These are phyloP conservation scores for Pinna nobilis DNA, from an alignment of 1,140 invertebrate genomes.

Conservation along the genomic window DNA sequence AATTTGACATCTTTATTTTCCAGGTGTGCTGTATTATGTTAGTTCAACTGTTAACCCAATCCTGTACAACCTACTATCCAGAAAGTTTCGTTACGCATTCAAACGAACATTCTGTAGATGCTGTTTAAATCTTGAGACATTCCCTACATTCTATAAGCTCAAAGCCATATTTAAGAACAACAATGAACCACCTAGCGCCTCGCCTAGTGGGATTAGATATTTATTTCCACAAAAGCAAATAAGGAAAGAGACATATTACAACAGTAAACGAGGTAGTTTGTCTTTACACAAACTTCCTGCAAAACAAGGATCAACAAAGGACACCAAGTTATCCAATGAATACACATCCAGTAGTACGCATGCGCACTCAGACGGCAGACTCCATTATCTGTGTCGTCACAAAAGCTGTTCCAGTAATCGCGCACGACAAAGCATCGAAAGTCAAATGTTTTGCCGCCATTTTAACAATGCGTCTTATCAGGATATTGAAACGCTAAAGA, in stretches of 20 bases:
- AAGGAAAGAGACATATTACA: constrained; percentile 25
- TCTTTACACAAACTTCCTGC: constrained; percentile 14
- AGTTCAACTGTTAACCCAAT: constrained; percentile 80
- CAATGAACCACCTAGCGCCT: constrained; percentile 11
- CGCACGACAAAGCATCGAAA: constrained; percentile 33
- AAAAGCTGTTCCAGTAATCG: constrained; percentile 43
- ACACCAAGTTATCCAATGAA: constrained; percentile 26
- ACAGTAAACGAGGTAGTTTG: constrained; percentile 20
- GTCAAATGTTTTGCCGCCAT: constrained; percentile 39
- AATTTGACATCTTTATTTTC: constrained; percentile 39
- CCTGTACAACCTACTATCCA: constrained; percentile 78
- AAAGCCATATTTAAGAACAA: constrained; percentile 45
- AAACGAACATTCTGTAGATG: constrained; percentile 54
- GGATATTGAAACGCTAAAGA: constrained; percentile 32
- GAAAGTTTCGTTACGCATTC: constrained; percentile 78
- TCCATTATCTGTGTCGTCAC: constrained; percentile 45
- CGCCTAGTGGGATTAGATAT: constrained; percentile 30
- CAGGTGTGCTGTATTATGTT: constrained; percentile 76
- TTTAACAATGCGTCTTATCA: constrained; percentile 41
- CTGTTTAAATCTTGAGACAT: constrained; percentile 46
- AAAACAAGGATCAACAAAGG: constrained; percentile 40
- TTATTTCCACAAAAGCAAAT: constrained; percentile 45
- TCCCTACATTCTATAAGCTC: constrained; percentile 74
- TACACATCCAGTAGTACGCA: constrained; percentile 34
- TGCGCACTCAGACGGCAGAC: constrained; percentile 45